These are phyloP conservation scores for Rhipidura dahli DNA, from an alignment of 2,113 vertebrate genomes.

Conservation along the genomic window DNA sequence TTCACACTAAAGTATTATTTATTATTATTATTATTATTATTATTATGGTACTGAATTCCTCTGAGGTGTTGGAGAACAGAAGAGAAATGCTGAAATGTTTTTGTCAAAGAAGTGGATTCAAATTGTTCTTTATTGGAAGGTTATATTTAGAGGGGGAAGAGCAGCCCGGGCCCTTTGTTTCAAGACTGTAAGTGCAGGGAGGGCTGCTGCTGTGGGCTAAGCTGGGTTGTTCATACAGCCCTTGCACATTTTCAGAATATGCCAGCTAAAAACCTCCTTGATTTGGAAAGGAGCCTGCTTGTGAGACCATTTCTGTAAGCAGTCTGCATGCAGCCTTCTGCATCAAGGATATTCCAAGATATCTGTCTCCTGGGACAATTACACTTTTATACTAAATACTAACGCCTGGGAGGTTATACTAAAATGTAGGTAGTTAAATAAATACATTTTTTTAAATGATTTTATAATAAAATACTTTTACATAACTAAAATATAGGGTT, in stretches of 20 bases:
- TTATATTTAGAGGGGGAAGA: background rate
- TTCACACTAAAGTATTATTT: background rate
- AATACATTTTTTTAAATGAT: background rate
- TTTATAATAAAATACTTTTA: background rate
- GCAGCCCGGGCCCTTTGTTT: background rate
- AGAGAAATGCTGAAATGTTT: background rate
- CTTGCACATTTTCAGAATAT: background rate
- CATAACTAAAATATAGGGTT: background rate
- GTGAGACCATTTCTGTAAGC: fast-evolving
- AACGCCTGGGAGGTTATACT: background rate
- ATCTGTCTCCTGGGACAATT: background rate
- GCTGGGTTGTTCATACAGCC: background rate
- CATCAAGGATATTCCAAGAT: background rate
- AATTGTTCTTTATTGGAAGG: background rate
- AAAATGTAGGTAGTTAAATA: background rate
- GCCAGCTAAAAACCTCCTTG: background rate
- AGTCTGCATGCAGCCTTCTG: background rate
- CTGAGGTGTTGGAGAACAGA: background rate
- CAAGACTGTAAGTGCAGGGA: background rate
- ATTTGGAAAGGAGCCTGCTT: background rate
- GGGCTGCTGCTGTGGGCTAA: no score
- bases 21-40: background rate
- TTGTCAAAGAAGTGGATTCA: background rate
- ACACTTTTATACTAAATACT: background rate
- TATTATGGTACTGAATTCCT: background rate